Conservation (phyloP, 1,140 invertebrate genomes). For the Calliopsis andreniformis region DNA sequence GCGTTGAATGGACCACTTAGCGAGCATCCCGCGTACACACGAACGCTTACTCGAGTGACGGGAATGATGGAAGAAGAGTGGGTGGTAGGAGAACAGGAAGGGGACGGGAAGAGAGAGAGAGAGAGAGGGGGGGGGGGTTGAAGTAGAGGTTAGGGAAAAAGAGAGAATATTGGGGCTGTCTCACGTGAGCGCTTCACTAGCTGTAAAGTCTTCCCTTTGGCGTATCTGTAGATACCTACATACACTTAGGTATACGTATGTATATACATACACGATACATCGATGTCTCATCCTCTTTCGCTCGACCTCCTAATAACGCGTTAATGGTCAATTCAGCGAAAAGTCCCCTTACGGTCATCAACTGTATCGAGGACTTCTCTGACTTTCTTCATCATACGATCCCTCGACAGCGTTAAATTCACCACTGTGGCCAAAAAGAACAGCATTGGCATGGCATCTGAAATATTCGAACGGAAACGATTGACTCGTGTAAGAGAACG, state of each 20-base stretch:
- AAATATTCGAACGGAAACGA: slow-evolving; percentile 23
- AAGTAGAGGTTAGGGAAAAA: slow-evolving; percentile 15
- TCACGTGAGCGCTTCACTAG: slow-evolving; percentile 60
- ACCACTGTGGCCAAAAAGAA: slow-evolving; percentile 23
- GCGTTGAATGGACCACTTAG: slow-evolving; percentile 73
- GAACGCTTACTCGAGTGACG: background rate
- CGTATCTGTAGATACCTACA: too few species aligned
- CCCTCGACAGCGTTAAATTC: slow-evolving; percentile 4
- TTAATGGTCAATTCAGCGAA: slow-evolving; percentile 62
- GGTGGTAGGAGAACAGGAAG: background rate
- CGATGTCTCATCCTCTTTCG: background rate
- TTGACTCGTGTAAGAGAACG: too few species aligned
- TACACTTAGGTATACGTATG: too few species aligned
- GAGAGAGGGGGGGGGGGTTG: background rate
- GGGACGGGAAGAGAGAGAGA: slow-evolving; percentile 9
- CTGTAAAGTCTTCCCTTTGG: slow-evolving; percentile 38
- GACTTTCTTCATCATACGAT: background rate
- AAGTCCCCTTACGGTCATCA: slow-evolving; percentile 17
- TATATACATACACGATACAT: too few species aligned
- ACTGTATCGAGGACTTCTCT: slow-evolving; percentile 33
- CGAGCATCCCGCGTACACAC: slow-evolving; percentile 51
- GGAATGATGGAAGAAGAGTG: slow-evolving; percentile 4
- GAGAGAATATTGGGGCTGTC: slow-evolving; percentile 13
- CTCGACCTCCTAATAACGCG: slow-evolving; percentile 34
- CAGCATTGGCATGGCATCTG: slow-evolving; percentile 4